Percentiles rank a stretch among this genome's conserved stretches.
Evolutionary conservation across 1,140 invertebrate species (phyloP).

Genomic region (Caerostris extrusa): DNA sequence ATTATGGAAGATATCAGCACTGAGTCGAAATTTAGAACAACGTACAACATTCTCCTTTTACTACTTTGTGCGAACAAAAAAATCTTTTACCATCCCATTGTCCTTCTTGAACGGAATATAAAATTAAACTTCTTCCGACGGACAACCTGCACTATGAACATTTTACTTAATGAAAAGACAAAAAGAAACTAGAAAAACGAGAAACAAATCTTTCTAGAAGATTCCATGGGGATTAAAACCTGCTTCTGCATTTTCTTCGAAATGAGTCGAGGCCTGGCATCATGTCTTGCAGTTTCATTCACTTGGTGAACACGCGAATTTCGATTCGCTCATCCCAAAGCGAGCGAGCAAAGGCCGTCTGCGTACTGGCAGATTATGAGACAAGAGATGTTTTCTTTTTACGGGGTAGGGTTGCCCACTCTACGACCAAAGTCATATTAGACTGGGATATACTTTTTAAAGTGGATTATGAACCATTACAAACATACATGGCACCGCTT

Average conservation of each 20-base stretch:
- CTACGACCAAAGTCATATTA: no score
- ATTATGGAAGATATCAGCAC: neutral
- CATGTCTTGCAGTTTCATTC: neutral
- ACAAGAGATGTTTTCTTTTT: no score
- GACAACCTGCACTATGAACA: neutral
- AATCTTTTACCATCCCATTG: neutral
- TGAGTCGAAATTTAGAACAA: neutral
- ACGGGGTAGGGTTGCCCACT: no score
- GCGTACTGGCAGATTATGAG: no score
- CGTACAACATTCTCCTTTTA: neutral
- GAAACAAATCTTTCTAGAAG: neutral
- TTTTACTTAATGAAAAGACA: constrained; percentile 1
- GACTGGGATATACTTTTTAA: no score
- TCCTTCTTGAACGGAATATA: neutral
- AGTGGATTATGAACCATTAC: no score
- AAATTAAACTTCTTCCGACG: no score
- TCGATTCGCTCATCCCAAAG: no score
- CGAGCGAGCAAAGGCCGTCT: no score
- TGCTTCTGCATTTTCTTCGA: neutral
- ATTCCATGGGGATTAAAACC: no score
- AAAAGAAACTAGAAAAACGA: no score
- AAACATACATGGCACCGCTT: no score
- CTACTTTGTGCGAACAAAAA: neutral
- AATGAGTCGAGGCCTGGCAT: neutral
- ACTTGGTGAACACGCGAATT: neutral